Evolutionary conservation across 2,888 invertebrate species (phyloP), one percentile per base, ranked within the genome.

Genomic region (Pseudeuparius sepicola): DNA sequence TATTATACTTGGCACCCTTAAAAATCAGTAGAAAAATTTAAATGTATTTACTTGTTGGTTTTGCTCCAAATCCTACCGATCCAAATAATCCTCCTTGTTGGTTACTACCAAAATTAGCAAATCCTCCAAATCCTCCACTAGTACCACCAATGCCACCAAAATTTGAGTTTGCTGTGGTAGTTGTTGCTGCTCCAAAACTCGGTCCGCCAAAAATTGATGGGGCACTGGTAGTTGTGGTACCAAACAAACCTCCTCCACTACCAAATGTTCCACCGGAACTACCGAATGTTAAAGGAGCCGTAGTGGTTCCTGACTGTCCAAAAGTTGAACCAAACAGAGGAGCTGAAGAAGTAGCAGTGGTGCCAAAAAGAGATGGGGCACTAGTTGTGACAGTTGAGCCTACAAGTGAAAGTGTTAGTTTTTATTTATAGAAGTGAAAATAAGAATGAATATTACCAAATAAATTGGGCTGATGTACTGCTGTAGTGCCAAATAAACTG

Each of bases 61-160:
- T n/a, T n/a, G n/a, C n/a, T n/a, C n/a, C n/a, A n/a, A n/a, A n/a
- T n/a, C n/a, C n/a, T n/a, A n/a, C n/a, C n/a, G n/a, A n/a, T n/a
- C n/a, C n/a, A n/a, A n/a, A n/a, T n/a, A n/a, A n/a, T n/a, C n/a
- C n/a, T n/a, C n/a, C n/a, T n/a, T n/a, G n/a, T n/a, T n/a, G n/a
- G n/a, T 54, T 43, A n/a, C 52, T 56, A 2, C 67, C 67, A 46
- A 71, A 71, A 2, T 67, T 66, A 12, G 68, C 65, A 50, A 43
- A 45, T 11, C 40, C 40, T 7, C 37, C 31, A 2, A 68, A 68
- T 3, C 67, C 59, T n/a, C n/a, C n/a, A n/a, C n/a, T n/a, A n/a
- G n/a, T n/a, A n/a, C n/a, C n/a, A n/a, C n/a, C n/a, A n/a, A n/a
- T n/a, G n/a, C n/a, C n/a, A n/a, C n/a, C n/a, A n/a, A n/a, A n/a